These are phyloP conservation scores for Coelopa frigida DNA, from an alignment of 1,140 invertebrate species.

Conservation along the genomic window DNA sequence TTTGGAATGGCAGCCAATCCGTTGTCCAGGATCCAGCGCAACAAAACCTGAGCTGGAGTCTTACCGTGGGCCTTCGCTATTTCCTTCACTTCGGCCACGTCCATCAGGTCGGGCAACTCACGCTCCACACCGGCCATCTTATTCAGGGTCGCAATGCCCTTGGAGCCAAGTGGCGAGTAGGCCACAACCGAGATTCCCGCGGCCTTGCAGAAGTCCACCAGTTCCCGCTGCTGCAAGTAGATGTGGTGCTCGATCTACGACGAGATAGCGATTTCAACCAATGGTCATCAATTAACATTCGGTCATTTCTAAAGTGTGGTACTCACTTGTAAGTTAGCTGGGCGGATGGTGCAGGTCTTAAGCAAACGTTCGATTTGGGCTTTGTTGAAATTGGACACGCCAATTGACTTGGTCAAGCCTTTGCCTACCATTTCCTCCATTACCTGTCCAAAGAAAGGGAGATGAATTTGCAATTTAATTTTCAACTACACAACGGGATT, in stretches of 20 bases:
- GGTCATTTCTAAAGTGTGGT: not conserved
- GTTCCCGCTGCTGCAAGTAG: conserved; percentile 69
- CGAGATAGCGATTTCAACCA: conserved; percentile 8
- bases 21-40: conserved; percentile 67
- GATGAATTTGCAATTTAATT: not conserved
- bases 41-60: conserved; percentile 68
- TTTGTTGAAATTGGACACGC: conserved; percentile 75
- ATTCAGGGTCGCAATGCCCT: conserved; percentile 51
- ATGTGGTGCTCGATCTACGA: conserved; percentile 74
- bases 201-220: conserved; percentile 65
- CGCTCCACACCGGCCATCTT: conserved; percentile 41
- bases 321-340: conserved; percentile 61
- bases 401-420: conserved; percentile 62
- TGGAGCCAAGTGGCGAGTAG: conserved; percentile 75
- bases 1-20: conserved; percentile 77
- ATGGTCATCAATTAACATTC: not conserved
- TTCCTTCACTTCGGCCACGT: conserved; percentile 58
- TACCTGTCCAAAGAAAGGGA: conserved; percentile 46
- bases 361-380: conserved; percentile 59
- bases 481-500: too few species aligned
- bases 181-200: conserved; percentile 69
- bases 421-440: conserved; percentile 66
- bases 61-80: conserved; percentile 64
- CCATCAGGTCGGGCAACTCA: conserved; percentile 58
- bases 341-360: conserved; percentile 57